Base-by-base conservation (phyloP, 2,113 vertebrate genomes). In the Callaeas wilsoni region DNA sequence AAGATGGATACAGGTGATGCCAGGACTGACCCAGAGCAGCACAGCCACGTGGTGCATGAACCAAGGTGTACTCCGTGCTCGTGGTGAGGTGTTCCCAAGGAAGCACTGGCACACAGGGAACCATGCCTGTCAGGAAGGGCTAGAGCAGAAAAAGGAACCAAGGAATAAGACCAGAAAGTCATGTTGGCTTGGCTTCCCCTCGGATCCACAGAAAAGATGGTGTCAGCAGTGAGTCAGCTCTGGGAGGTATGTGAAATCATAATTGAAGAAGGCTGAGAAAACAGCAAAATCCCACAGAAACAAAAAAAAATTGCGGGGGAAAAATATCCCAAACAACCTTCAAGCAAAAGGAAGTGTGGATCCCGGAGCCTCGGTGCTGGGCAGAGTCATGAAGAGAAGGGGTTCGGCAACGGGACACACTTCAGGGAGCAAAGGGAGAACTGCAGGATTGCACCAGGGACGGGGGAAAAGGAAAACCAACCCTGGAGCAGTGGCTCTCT, bases 181-280 rank as follows among this genome's bases (percentile, higher is more conserved):
- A 9, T 4, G 27, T 53, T 91, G 70, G 33, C 37, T 82, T 47
- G 35, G 75, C 81, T 93, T 62, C 50, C 59, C 27, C 69, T 79
- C 4, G 0, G 1, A 46, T 55, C 39, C 0, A 0, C 86, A 81
- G 83, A 84, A 92, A 88, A 84, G 52, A 64, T 81, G 93, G 56
- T 92, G 88, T 95, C 90, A 94, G 90, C 86, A 94, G 78, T 96
- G 95, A 97, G 86, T 93, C 89, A 92, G 84, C 50, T 94, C 52
- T 7, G 1, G 83, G 76, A 84, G 68, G 56, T 70, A 56, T 71
- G 73, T 92, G 89, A 95, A 90, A 96, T 93, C 89, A 87, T 67
- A 80, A 90, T 2, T 46, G 46, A 89, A 49, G 83, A 89, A 94
- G 71, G 80, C 41, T 94, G 65, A 90, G 83, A 92, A 96, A 96